Evolutionary conservation across 1,140 invertebrate species (phyloP).

Genomic region (Drosophila kurseongensis): DNA sequence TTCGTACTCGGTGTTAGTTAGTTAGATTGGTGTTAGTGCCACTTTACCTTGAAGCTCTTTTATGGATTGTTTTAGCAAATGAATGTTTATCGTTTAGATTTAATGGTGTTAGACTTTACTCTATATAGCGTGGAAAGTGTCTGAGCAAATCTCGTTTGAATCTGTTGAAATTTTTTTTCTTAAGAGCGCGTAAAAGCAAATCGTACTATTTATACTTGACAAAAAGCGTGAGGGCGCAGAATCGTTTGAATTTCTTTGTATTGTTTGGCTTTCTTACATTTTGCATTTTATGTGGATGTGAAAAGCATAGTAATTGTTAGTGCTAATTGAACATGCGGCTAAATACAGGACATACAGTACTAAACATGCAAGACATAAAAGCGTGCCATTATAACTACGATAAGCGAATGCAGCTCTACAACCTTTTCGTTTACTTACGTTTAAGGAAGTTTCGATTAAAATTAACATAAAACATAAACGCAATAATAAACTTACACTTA

Average conservation of each 20-base stretch:
- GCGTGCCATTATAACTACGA: slow-evolving; percentile 43
- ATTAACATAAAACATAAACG: slow-evolving; percentile 51
- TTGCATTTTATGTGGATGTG: slow-evolving; percentile 56
- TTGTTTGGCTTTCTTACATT: slow-evolving; percentile 45
- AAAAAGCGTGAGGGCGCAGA: slow-evolving; percentile 67
- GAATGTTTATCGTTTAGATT: slow-evolving; percentile 58
- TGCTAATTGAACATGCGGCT: slow-evolving; percentile 55
- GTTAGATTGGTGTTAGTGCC: slow-evolving; percentile 45
- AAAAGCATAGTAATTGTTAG: slow-evolving; percentile 66
- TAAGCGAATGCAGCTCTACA: slow-evolving; percentile 55
- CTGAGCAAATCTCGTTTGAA: slow-evolving; percentile 50
- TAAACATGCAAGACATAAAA: slow-evolving; percentile 27
- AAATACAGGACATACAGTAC: slow-evolving; percentile 40
- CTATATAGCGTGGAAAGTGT: slow-evolving; percentile 77
- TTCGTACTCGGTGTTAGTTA: slow-evolving; percentile 40
- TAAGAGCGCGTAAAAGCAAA: slow-evolving; percentile 63
- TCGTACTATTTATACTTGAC: slow-evolving; percentile 46
- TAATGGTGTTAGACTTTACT: slow-evolving; percentile 66
- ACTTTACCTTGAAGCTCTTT: slow-evolving; percentile 66
- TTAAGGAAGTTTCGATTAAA: slow-evolving; percentile 48
- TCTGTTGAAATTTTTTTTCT: slow-evolving; percentile 17
- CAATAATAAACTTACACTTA: slow-evolving; percentile 55
- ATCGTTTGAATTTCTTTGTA: slow-evolving; percentile 41
- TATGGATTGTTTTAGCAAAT: slow-evolving; percentile 50
- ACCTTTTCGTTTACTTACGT: slow-evolving; percentile 67